Base-by-base conservation (phyloP, 2,888 invertebrate species). In the Fragum sueziense region DNA sequence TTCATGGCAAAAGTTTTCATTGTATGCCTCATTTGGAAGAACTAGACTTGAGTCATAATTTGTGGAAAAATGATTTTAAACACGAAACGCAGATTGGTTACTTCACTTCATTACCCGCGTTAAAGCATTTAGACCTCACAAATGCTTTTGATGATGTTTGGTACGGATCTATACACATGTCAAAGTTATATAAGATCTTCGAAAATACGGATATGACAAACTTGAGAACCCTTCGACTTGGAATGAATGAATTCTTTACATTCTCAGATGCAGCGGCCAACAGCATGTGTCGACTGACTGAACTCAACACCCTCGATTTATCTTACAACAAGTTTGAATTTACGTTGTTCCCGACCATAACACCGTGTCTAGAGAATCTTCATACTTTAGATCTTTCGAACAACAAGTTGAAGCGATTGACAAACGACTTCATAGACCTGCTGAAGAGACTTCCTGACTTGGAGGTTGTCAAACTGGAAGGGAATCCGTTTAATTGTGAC, bases 1-100 rank as follows among this genome's bases (percentile, higher is more conserved):
- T 88, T 11, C 83, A 86, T 57, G 88, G 88, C 0, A 83, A 85
- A 72, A 82, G 84, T 27, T 87, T 88, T 51, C 88, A 88, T 51
- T 88, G 88, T 61, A 79, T 85, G 61, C 79, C 79, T 0, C 69
- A 82, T 62, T 51, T 88, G 11, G 62, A 78, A 11, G 75, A 61
- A 14, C 57, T 88, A 57, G 82, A 72, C n/a, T 68, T 88, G 2
- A 41, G 70, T 1, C 57, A 85, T 34, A 88, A 88, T 51, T 62
- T 82, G 9, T 88, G 88, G 88, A 57, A 76, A 6, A 67, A 86
- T 17, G n/a, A 76, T 80, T 6, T 78, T 67, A 51, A 57, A 51
- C 70, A 79, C 22, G 37, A 41, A 0, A 65, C 75, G 17, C 84
- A 86, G 54, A 79, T 79, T 1, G 80, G 82, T 9, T 82, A 84